A percentile compares a stretch with the other conserved stretches of the same genome.
phyloP scores from a whole-genome alignment of 2,888 invertebrate species.

The Petrolisthes manimaculis region DNA sequence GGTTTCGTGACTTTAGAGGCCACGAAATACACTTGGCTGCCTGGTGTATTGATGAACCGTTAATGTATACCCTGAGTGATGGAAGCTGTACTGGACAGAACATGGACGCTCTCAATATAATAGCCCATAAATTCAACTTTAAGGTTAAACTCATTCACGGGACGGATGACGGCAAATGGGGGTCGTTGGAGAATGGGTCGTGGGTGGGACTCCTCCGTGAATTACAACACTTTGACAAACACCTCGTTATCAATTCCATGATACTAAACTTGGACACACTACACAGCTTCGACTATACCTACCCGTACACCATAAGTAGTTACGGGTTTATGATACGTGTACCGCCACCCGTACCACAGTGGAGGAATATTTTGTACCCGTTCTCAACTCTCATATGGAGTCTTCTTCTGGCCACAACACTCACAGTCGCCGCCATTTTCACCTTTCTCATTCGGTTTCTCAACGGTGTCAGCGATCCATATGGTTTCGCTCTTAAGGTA shows the following conservation, averaged over 20 bases:
- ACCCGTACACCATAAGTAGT: slow-evolving; percentile 38
- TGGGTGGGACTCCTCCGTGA: slow-evolving; percentile 54
- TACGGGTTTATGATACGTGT: slow-evolving; percentile 38
- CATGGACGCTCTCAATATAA: neutral
- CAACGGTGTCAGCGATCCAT: neutral
- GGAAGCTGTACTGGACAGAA: neutral
- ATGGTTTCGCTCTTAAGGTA: slow-evolving; percentile 8
- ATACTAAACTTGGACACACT: slow-evolving; percentile 21
- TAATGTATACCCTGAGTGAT: neutral
- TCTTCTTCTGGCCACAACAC: slow-evolving; percentile 2
- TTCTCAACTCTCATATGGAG: slow-evolving; percentile 45
- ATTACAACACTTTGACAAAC: slow-evolving; percentile 28
- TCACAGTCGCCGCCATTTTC: neutral
- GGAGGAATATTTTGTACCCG: slow-evolving; percentile 48
- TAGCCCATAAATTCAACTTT: neutral
- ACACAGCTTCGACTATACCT: slow-evolving; percentile 34
- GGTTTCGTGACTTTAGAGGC: neutral
- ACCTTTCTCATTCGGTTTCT: neutral
- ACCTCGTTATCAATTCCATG: slow-evolving; percentile 47
- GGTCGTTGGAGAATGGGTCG: slow-evolving; percentile 38
- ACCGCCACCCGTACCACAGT: slow-evolving; percentile 44
- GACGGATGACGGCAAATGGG: slow-evolving; percentile 34
- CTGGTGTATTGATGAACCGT: neutral
- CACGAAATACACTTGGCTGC: neutral
- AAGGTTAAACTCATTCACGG: slow-evolving; percentile 2